Conservation (phyloP, 2,888 invertebrate species). For the Euclidia mi region DNA sequence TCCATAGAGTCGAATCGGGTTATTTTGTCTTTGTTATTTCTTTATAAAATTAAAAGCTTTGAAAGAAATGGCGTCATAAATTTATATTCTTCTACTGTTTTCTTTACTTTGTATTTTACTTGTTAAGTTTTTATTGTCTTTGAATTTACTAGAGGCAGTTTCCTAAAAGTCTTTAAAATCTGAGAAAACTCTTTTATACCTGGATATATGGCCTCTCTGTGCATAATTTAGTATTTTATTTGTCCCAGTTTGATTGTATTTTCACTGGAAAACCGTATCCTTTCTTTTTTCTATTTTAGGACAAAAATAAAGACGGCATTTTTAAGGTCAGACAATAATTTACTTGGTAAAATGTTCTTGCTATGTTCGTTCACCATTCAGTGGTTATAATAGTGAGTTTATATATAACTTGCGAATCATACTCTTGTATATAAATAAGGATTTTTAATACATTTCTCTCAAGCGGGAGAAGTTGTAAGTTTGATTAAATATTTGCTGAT, state of each 20-base stretch:
- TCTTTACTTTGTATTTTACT: too few relatives aligned
- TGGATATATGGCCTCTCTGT: slow-evolving; percentile 22
- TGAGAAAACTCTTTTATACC: slow-evolving; percentile 34
- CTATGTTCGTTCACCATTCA: too few relatives aligned
- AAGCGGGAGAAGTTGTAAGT: too few relatives aligned
- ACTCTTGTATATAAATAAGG: too few relatives aligned
- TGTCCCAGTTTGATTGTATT: slow-evolving; percentile 13
- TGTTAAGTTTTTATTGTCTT: slow-evolving; percentile 61
- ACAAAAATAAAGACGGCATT: neutral
- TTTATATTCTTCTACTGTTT: slow-evolving; percentile 69
- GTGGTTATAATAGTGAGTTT: too few relatives aligned
- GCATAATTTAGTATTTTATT: slow-evolving; percentile 38
- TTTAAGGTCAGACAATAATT: too few relatives aligned
- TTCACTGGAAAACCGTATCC: slow-evolving; percentile 4
- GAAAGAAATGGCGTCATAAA: slow-evolving; percentile 66
- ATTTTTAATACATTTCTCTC: too few relatives aligned
- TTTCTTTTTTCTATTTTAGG: slow-evolving; percentile 9
- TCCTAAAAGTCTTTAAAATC: slow-evolving; percentile 43
- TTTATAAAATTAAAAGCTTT: slow-evolving; percentile 74
- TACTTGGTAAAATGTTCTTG: too few relatives aligned
- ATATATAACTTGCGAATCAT: too few relatives aligned
- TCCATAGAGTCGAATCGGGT: slow-evolving; percentile 60
- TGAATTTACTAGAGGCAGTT: slow-evolving; percentile 47
- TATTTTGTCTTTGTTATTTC: slow-evolving; percentile 64
- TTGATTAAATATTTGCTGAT: too few relatives aligned